phyloP scores from a whole-genome alignment of 2,797 vertebrate genomes.

The Aphelocoma californica region DNA sequence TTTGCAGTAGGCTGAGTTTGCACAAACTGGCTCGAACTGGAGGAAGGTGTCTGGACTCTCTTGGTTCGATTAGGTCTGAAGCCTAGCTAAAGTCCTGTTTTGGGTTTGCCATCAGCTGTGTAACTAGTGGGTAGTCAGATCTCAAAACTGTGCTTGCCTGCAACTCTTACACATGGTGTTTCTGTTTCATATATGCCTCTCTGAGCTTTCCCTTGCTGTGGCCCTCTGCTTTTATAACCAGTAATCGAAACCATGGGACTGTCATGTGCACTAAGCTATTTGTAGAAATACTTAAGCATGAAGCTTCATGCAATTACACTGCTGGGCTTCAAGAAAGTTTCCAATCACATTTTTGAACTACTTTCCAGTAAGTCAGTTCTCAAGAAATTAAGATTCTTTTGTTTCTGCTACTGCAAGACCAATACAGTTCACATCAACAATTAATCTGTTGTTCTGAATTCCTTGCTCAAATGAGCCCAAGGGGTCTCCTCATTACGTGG shows the following conservation, averaged over 20 bases:
- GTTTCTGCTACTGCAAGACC: neutral
- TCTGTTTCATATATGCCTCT: neutral
- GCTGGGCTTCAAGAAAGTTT: neutral
- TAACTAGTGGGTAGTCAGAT: neutral
- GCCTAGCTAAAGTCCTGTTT: neutral
- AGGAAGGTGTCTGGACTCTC: neutral
- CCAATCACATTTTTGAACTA: neutral
- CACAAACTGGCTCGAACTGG: neutral
- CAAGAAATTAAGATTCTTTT: neutral
- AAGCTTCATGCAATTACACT: neutral
- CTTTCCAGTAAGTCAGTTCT: neutral
- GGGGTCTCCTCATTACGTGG: neutral
- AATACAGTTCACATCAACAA: neutral
- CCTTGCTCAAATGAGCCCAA: neutral
- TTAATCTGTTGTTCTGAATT: neutral
- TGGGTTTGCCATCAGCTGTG: neutral
- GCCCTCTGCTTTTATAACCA: neutral
- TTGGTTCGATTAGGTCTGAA: neutral
- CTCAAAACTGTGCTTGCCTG: neutral
- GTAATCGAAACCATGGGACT: neutral
- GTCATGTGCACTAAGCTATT: neutral
- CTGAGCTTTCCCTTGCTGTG: neutral
- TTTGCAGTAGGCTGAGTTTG: neutral
- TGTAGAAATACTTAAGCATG: neutral
- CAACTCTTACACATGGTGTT: neutral